These are phyloP conservation scores for Lamellibrachia columna DNA, from an alignment of 2,888 invertebrate genomes.

Conservation along the genomic window DNA sequence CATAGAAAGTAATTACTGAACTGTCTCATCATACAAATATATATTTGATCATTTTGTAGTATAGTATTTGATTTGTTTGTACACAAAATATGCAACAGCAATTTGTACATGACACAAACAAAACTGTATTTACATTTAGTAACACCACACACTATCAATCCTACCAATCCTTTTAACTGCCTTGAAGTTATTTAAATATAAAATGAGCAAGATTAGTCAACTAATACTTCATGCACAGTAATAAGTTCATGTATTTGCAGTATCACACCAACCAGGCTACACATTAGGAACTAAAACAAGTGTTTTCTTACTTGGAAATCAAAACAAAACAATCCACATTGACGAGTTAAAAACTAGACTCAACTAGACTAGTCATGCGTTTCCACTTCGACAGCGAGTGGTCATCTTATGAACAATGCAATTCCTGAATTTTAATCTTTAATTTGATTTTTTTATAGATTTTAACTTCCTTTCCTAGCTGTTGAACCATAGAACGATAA, in stretches of 20 bases:
- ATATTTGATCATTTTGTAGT: background rate
- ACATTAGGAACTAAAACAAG: background rate
- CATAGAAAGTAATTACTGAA: background rate
- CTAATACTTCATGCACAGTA: constrained; percentile 2
- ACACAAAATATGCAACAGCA: background rate
- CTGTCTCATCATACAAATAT: background rate
- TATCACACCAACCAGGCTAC: background rate
- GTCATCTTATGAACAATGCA: background rate
- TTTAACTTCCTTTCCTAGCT: background rate
- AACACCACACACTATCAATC: background rate
- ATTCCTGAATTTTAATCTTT: background rate
- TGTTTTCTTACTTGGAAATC: background rate
- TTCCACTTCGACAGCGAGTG: background rate
- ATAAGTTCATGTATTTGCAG: background rate
- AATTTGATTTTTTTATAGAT: background rate
- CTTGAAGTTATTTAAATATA: background rate
- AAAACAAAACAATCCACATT: background rate
- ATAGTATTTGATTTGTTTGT: background rate
- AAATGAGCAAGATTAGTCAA: background rate
- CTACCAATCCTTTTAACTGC: background rate
- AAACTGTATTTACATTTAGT: background rate
- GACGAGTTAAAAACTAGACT: background rate
- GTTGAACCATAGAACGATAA: background rate
- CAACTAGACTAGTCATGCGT: background rate
- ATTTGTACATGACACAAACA: background rate